These are phyloP conservation scores for Andricus grossulariae DNA, from an alignment of 1,140 invertebrate genomes.

Conservation along the genomic window DNA sequence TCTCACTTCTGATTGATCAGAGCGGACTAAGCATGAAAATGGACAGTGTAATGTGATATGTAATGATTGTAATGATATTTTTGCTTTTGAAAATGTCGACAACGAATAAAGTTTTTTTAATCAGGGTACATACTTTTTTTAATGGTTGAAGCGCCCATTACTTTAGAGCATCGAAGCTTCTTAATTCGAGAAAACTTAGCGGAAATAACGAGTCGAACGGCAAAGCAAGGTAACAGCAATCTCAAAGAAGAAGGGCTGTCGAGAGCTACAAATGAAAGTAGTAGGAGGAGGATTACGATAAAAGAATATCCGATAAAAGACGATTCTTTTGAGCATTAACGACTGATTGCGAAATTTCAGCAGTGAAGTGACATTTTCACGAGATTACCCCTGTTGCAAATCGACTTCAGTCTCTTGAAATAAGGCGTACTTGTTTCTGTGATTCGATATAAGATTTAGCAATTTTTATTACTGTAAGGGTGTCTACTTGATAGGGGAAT, in stretches of 20 bases:
- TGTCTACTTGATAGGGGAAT: too few relatives aligned
- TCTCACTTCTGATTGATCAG: background rate
- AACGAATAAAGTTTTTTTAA: background rate
- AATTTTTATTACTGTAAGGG: too few relatives aligned
- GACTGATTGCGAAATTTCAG: conserved; percentile 46
- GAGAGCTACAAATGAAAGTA: background rate
- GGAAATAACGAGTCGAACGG: conserved; percentile 4
- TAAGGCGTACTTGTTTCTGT: too few relatives aligned
- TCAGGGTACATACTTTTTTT: conserved; percentile 1
- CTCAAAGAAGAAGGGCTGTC: background rate
- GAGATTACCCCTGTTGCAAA: conserved; percentile 2
- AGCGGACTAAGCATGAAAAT: background rate
- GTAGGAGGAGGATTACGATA: conserved; percentile 3
- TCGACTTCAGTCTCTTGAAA: too few relatives aligned
- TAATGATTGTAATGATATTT: background rate
- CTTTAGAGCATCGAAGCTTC: background rate
- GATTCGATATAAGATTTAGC: too few relatives aligned
- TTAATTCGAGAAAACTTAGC: conserved; percentile 16
- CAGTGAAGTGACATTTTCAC: conserved; percentile 36
- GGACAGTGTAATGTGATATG: background rate
- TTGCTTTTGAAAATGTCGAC: background rate
- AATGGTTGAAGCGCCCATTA: background rate
- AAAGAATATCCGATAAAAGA: conserved; percentile 36
- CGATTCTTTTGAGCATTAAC: conserved; percentile 46
- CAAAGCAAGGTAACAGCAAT: conserved; percentile 20